Evolutionary conservation across 2,797 vertebrate genomes (phyloP).

Genomic region (Myripristis jacobus): DNA sequence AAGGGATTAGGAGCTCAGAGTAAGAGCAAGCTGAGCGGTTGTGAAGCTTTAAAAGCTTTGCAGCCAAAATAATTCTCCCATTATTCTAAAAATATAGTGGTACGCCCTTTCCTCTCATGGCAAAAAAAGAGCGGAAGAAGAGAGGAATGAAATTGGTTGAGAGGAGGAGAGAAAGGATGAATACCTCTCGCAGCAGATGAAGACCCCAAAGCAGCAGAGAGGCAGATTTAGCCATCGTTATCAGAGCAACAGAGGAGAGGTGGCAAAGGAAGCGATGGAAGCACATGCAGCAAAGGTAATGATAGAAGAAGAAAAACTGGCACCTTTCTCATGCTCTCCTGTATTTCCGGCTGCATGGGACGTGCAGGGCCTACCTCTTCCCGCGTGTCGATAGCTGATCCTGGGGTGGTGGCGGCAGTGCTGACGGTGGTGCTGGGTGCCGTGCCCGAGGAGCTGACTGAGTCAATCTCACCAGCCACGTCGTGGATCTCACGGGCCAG

Average conservation of each 20-base stretch:
- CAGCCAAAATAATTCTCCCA: neutral
- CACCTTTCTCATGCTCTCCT: slow-evolving; percentile 85
- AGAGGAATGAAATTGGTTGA: slow-evolving; percentile 27
- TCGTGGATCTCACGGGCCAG: slow-evolving; percentile 99
- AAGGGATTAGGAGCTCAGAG: slow-evolving; percentile 10
- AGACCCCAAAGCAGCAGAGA: slow-evolving; percentile 27
- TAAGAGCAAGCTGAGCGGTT: slow-evolving; percentile 14
- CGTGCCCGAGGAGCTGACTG: slow-evolving; percentile 98
- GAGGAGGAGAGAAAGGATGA: slow-evolving; percentile 16
- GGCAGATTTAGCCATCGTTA: slow-evolving; percentile 12
- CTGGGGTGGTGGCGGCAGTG: slow-evolving; percentile 98
- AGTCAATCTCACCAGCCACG: slow-evolving; percentile 99
- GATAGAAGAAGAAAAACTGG: slow-evolving; percentile 81
- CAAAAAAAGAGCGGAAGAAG: slow-evolving; percentile 19
- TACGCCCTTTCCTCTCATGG: slow-evolving; percentile 4
- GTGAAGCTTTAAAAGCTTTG: slow-evolving; percentile 11
- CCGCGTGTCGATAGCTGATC: slow-evolving; percentile 99
- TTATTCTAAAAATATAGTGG: neutral
- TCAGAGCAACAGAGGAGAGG: slow-evolving; percentile 31
- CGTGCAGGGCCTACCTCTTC: slow-evolving; percentile 97
- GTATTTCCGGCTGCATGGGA: slow-evolving; percentile 87
- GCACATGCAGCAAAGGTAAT: slow-evolving; percentile 27
- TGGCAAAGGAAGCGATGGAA: slow-evolving; percentile 33
- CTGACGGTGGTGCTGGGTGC: slow-evolving; percentile 99
- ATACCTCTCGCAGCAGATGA: slow-evolving; percentile 36